Evolutionary conservation across 1,140 invertebrate genomes (phyloP), one percentile per base, ranked within the genome.

Genomic region (Lethrus apterus): DNA sequence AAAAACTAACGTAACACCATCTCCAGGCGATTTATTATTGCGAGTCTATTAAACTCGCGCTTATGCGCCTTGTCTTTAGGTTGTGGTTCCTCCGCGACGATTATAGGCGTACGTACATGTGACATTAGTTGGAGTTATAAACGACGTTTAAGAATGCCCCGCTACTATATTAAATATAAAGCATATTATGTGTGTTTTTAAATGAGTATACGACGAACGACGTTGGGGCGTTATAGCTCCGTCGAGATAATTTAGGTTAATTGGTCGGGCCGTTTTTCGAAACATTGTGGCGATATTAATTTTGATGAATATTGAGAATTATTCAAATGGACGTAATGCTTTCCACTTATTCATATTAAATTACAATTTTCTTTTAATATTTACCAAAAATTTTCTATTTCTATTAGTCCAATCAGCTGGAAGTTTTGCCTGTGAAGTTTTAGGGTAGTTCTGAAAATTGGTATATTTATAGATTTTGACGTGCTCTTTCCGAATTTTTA

Each of bases 101-200:
- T 57, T 55, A 55, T 43, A 55, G 52, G 44, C 52, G 47, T 46
- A n/a, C n/a, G n/a, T n/a, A 46, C 52, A 49, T 48, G 18, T 54
- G 55, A 57, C 55, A 57, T 51, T 55, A 57, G 55, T 53, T 57
- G 51, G 44, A 43, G 50, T 55, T 55, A 57, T 57, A 57, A 55
- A 47, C 45, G 53, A 55, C 53, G 50, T 57, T 50, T 57, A 50
- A 55, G 55, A 57, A 57, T 51, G 48, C 48, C 49, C 46, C 29
- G 40, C 36, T 50, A 48, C 44, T 56, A 56, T 53, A 56, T 56
- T 51, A 44, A 48, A 53, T 45, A 32, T 49, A 51, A 30, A 36
- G 34, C 30, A 44, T 35, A 45, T 51, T 43, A 30, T 21, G 21
- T 3, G 19, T 34, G 32, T 9, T 14, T 34, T 34, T 34, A 34